These are phyloP conservation scores for Halictus rubicundus DNA, from an alignment of 1,140 invertebrate species.

Conservation along the genomic window DNA sequence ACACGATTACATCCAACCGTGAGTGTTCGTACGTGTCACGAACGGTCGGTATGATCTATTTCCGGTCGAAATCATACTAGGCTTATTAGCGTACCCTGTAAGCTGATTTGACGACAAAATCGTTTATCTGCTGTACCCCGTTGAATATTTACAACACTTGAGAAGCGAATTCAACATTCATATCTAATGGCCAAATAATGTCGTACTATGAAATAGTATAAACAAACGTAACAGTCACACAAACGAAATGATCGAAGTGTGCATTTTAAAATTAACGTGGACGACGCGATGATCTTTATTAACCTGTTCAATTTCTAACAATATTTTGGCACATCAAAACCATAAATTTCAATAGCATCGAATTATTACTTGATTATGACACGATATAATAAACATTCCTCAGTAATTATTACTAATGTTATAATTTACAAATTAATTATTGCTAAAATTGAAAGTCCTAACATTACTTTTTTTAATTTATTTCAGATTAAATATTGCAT, in stretches of 20 bases:
- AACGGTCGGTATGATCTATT: slow-evolving; percentile 35
- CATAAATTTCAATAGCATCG: too few species aligned
- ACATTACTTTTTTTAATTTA: too few species aligned
- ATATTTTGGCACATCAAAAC: too few species aligned
- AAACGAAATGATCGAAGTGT: background rate
- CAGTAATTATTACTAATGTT: too few species aligned
- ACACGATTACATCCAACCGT: slow-evolving; percentile 14
- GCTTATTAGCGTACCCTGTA: slow-evolving; percentile 38
- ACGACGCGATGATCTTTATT: too few species aligned
- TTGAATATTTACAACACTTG: background rate
- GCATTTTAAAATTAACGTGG: background rate
- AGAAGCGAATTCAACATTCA: background rate
- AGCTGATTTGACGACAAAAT: slow-evolving; percentile 34
- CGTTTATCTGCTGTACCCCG: background rate
- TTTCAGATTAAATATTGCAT: too few species aligned
- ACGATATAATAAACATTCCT: too few species aligned
- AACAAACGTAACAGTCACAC: background rate
- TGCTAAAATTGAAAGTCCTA: too few species aligned
- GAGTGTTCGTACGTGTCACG: slow-evolving; percentile 20
- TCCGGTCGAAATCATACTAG: slow-evolving; percentile 40
- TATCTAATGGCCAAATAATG: background rate
- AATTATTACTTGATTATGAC: too few species aligned
- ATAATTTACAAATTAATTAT: too few species aligned
- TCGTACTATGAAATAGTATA: background rate
- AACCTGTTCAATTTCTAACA: too few species aligned